Base-by-base conservation (phyloP, 30 jellyfish, hydroid and myxozoan species). In the Phacellophora camtschatica region DNA sequence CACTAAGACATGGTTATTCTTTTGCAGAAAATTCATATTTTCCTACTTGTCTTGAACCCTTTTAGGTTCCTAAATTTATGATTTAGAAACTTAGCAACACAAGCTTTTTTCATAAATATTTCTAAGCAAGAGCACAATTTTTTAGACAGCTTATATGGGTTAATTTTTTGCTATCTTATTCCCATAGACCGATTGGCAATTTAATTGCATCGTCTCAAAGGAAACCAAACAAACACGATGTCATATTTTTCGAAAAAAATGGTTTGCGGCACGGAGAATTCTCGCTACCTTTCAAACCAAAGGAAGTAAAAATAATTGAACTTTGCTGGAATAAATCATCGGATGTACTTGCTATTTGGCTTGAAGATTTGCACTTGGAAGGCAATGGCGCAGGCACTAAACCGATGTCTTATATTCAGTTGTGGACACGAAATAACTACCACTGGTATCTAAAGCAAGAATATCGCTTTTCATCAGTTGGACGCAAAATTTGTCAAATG, bases 371-470 rank as follows among this genome's bases (percentile, higher is more conserved):
- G 5, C 33, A 57, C 28, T 25, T 37, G 15, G 67, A 20, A n/a
- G 82, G 2, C 12, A 12, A 45, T 48, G 69, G 1, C 36, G 6
- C 54, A 2, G 35, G 48, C 6, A 39, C 37, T 6, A 28, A 63
- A 33, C 71, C 39, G 25, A n/a, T 59, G 9, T 77, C 90, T 19
- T 36, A 69, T 37, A 34, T 90, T 84, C 98, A 90, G 63, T 57
- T 90, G 30, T 90, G 98, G 98, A 90, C 91, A 23, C 55, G 90
- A 36, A 69, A 53, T 50, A 90, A 90, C 31, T 90, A 90, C 45
- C 98, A 90, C 55, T 90, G 98, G 98, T 90, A 90, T 70, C 57
- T 90, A 31, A 90, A 90, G 43, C 98, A 90, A 35, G 98, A 90
- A 36, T 35, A 74, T 18, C 77, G 68, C 2, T 71, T 78, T 83